phyloP scores from a whole-genome alignment of 2,888 invertebrate species.

The Athripsodes cinereus region DNA sequence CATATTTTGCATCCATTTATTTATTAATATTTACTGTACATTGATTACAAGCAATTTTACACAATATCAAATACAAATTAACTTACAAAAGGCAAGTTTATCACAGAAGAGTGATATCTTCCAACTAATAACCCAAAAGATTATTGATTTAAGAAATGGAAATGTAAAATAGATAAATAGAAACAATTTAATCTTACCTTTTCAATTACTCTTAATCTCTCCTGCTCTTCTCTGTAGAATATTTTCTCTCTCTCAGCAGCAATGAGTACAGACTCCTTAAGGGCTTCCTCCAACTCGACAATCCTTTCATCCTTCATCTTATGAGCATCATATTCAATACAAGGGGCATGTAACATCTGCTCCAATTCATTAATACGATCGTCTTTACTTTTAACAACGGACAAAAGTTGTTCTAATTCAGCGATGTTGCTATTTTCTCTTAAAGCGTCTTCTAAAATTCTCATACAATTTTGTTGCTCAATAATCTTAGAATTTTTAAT shows the following conservation, averaged over 20 bases:
- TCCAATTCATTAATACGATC: constrained; percentile 73
- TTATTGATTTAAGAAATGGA: no score
- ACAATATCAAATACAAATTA: no score
- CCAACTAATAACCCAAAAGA: no score
- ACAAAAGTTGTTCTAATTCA: constrained; percentile 52
- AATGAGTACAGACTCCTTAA: constrained; percentile 72
- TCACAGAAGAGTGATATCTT: no score
- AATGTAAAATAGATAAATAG: no score
- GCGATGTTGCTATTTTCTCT: constrained; percentile 52
- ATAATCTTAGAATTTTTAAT: constrained; percentile 50
- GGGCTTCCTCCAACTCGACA: constrained; percentile 72
- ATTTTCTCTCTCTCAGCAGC: constrained; percentile 63
- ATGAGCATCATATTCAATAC: constrained; percentile 41
- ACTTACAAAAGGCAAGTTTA: no score
- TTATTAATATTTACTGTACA: no score
- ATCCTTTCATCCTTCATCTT: constrained; percentile 52
- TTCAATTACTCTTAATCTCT: constrained; percentile 56
- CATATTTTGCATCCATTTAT: no score
- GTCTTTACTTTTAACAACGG: constrained; percentile 54
- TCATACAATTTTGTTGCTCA: constrained; percentile 50
- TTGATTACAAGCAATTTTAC: no score
- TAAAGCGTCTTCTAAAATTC: constrained; percentile 49
- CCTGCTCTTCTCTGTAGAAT: constrained; percentile 58
- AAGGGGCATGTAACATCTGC: constrained; percentile 44
- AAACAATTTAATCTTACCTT: no score